These are phyloP conservation scores for Tympanuchus pallidicinctus DNA, from an alignment of 2,113 vertebrate genomes.

Conservation along the genomic window DNA sequence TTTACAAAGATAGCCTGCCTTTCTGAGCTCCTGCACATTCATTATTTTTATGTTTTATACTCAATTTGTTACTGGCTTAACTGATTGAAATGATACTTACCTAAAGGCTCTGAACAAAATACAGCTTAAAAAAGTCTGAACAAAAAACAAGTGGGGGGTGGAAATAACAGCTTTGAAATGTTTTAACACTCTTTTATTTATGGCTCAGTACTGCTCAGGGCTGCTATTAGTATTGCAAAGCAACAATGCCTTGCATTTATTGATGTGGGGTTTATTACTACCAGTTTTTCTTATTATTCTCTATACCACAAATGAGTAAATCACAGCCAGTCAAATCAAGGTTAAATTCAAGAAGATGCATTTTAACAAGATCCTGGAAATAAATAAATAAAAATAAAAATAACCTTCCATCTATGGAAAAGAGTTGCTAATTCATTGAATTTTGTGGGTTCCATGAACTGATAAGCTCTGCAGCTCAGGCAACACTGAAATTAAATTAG, in stretches of 20 bases:
- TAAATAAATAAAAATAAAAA: conserved; percentile 24
- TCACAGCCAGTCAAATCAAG: conserved; percentile 66
- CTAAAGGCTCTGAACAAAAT: conserved; percentile 10
- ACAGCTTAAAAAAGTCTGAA: background rate
- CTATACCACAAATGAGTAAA: conserved; percentile 64
- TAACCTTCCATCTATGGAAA: conserved; percentile 50
- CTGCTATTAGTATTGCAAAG: conserved; percentile 63
- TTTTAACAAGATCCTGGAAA: conserved; percentile 63
- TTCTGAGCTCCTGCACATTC: conserved; percentile 18
- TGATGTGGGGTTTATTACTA: conserved; percentile 68
- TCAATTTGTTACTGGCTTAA: conserved; percentile 43
- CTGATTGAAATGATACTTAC: conserved; percentile 20
- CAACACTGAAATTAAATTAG: conserved; percentile 82
- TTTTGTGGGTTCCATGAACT: conserved; percentile 76
- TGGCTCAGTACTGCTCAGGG: conserved; percentile 6
- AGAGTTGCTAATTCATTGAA: conserved; percentile 74
- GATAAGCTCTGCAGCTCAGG: conserved; percentile 75
- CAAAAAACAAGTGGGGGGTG: background rate
- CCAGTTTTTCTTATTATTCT: conserved; percentile 59
- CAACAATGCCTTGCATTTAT: conserved; percentile 69
- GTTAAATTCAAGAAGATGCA: conserved; percentile 63
- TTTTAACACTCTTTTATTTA: conserved; percentile 47
- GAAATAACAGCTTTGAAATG: conserved; percentile 23
- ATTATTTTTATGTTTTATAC: conserved; percentile 36
- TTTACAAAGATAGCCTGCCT: conserved; percentile 43